phyloP scores from a whole-genome alignment of 2,113 vertebrate genomes.

The Morone saxatilis region DNA sequence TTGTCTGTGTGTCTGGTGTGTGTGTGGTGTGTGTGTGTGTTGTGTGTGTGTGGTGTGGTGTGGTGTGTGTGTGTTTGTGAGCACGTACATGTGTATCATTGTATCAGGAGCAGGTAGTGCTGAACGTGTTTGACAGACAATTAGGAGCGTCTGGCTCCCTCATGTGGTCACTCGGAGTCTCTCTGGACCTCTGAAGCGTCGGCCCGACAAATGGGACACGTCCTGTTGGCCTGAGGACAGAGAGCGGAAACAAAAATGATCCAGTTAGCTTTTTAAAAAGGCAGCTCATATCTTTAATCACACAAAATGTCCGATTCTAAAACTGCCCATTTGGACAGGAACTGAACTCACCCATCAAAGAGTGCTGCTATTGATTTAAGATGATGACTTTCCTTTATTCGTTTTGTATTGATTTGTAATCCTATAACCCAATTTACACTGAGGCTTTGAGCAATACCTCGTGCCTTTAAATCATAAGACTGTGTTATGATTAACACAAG shows the following conservation, averaged over 20 bases:
- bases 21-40: conserved; percentile 71
- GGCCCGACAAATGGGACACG: conserved; percentile 97
- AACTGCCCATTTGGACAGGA: background rate
- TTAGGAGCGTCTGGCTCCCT: conserved; percentile 59
- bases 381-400: background rate
- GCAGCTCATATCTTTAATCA: background rate
- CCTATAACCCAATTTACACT: conserved; percentile 9
- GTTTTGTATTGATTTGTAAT: conserved; percentile 9
- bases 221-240: conserved; percentile 92
- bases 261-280: background rate
- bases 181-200: conserved; percentile 98
- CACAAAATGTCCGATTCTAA: background rate
- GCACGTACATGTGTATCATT: conserved; percentile 84
- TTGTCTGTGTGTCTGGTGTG: background rate
- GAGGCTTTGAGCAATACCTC: background rate
- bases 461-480: conserved; percentile 39
- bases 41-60: background rate
- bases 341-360: background rate
- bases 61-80: conserved; percentile 72
- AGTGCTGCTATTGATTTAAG: background rate
- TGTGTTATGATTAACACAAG: conserved; percentile 17
- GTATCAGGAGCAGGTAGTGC: conserved; percentile 77
- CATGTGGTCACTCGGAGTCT: conserved; percentile 94
- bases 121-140: conserved; percentile 57
- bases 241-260: background rate